Conservation (phyloP, 2,113 vertebrate genomes). For the Chinchilla lanigera region DNA sequence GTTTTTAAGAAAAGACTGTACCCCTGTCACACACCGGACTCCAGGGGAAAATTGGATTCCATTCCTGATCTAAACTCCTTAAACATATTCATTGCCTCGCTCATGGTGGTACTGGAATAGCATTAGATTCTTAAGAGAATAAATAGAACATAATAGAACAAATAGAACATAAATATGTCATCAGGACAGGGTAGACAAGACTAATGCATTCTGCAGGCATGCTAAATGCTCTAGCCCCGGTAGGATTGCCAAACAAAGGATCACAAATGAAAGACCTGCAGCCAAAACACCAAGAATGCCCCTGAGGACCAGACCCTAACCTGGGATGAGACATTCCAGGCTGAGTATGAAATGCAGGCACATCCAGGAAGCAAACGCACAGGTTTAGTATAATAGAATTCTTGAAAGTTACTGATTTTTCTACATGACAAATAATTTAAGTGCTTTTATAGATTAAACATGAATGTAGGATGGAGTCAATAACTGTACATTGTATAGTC, state of each 20-base stretch:
- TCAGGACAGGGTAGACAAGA: background rate
- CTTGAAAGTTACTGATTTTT: background rate
- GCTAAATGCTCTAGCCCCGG: background rate
- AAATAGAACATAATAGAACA: background rate
- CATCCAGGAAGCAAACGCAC: background rate
- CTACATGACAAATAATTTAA: background rate
- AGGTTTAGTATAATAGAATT: background rate
- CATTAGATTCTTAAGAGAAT: background rate
- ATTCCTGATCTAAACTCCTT: background rate
- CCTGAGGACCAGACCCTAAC: background rate
- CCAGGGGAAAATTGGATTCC: background rate
- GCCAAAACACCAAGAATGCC: background rate
- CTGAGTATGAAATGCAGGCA: background rate
- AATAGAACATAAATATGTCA: background rate
- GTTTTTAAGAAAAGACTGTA: background rate
- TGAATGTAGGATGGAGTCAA: background rate
- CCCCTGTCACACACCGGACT: background rate
- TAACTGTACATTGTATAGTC: background rate
- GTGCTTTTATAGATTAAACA: conserved; percentile 18
- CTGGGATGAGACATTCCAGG: background rate
- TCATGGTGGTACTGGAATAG: background rate
- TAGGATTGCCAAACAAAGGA: background rate
- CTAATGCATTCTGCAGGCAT: background rate
- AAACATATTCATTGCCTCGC: background rate
- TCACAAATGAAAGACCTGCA: background rate